phyloP scores from a whole-genome alignment of 2,888 invertebrate species.

The Ochropleura leucogaster region DNA sequence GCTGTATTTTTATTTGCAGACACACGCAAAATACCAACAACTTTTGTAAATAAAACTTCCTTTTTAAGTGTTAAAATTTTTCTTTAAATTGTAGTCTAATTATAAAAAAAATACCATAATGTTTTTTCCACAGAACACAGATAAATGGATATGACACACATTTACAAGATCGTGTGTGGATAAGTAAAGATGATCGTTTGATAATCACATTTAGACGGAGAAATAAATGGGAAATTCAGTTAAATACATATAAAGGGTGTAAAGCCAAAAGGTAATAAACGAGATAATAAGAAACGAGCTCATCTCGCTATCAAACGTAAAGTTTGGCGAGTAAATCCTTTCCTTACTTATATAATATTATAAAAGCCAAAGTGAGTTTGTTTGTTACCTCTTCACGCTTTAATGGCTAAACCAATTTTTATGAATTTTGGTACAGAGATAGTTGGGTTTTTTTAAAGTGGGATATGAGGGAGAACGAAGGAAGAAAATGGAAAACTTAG shows the following conservation, averaged over 20 bases:
- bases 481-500: too few relatives aligned
- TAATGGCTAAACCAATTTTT: too few relatives aligned
- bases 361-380: too few relatives aligned
- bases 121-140: constrained; percentile 4
- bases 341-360: too few relatives aligned
- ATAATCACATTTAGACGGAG: constrained; percentile 44
- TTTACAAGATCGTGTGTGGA: constrained; percentile 39
- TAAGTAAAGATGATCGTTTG: constrained; percentile 42
- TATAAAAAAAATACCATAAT: constrained; percentile 10
- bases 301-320: too few relatives aligned
- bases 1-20: not conserved
- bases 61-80: not conserved
- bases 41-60: not conserved
- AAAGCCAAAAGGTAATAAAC: too few relatives aligned
- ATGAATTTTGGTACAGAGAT: too few relatives aligned
- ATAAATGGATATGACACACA: constrained; percentile 30
- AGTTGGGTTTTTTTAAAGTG: too few relatives aligned
- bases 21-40: not conserved
- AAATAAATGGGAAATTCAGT: constrained; percentile 32
- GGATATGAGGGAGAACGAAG: too few relatives aligned
- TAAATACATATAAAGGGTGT: not conserved
- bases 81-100: not conserved
- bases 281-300: too few relatives aligned
- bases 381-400: too few relatives aligned
- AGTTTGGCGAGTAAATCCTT: too few relatives aligned